Base-by-base conservation (phyloP, 2,888 invertebrate species). In the Polylopha cassiicola region DNA sequence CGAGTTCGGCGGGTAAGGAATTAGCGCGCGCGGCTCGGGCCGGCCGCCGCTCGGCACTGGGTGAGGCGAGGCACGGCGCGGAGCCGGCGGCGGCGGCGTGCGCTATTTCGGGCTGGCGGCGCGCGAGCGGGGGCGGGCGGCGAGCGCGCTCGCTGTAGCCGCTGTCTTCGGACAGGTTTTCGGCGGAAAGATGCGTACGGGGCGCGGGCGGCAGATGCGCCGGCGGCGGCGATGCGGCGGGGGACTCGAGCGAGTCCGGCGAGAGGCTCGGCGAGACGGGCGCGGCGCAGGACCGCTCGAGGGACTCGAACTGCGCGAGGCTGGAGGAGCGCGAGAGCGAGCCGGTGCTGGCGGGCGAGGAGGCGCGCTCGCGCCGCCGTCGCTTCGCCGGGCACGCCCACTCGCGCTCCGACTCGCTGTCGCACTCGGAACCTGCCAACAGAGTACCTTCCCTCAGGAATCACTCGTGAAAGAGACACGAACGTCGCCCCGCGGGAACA, bases 281-380 rank as follows among this genome's bases (percentile, higher is more conserved):
- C n/a, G 80, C 80, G 16, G 81, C 80, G 57, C 84, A 85, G 28
- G 84, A 82, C 20, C 85, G 88, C 68, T 95, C 95, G 44, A 95
- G 81, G 3, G 92, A 93, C 77, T 95, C 95, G 73, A 95, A 95
- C 74, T 94, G 94, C 46, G 95, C 87, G 47, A 95, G 85, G 54
- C 94, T 94, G 50, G 93, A 93, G 45, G 93, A 93, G 50, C 94
- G 89, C 56, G 92, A 92, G 7, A 92, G 85, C 29, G 91, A 91
- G 65, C 78, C 68, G 61, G 81, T 49, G 75, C 79, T 82, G 65
- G 68, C 53, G 44, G 77, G 81, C 47, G 84, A 82, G 39, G 64
- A 43, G 46, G 73, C 77, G 46, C 78, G 77, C 59, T 91, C 90
- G 60, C 91, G 90, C 46, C 91, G 88, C 42, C 91, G 87, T 34